A percentile compares a stretch with the other conserved stretches of the same genome.
Evolutionary conservation across 2,113 vertebrate species (phyloP).

Genomic region (Tylochromis polylepis): DNA sequence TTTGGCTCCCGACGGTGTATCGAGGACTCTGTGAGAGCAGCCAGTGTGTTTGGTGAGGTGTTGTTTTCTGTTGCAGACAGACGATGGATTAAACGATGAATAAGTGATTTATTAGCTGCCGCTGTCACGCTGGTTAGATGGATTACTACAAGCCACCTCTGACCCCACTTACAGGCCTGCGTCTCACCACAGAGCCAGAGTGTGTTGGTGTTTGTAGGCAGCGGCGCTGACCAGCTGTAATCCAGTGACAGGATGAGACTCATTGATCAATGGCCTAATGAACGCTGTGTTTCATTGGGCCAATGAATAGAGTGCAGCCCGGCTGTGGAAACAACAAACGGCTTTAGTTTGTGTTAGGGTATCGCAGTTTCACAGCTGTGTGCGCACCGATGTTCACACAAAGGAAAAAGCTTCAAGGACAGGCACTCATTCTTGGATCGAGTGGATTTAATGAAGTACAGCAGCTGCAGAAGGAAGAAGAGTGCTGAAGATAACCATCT

Average conservation of each 20-base stretch:
- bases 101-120: slow-evolving; percentile 84
- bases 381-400: background rate
- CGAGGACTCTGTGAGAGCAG: background rate
- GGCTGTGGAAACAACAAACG: slow-evolving; percentile 5
- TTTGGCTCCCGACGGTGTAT: background rate
- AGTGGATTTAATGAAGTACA: background rate
- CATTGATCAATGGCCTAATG: slow-evolving; percentile 81
- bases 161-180: slow-evolving; percentile 77
- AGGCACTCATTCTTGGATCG: background rate
- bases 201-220: slow-evolving; percentile 46
- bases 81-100: slow-evolving; percentile 81
- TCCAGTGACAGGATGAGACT: slow-evolving; percentile 77
- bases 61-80: slow-evolving; percentile 72
- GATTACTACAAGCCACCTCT: slow-evolving; percentile 80
- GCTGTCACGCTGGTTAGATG: slow-evolving; percentile 80
- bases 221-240: slow-evolving; percentile 74
- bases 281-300: slow-evolving; percentile 75
- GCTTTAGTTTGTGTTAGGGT: background rate
- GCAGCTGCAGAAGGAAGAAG: background rate
- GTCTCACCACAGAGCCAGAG: slow-evolving; percentile 50
- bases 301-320: slow-evolving; percentile 63
- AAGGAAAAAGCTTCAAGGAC: background rate
- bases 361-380: background rate
- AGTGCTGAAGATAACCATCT: background rate
- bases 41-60: slow-evolving; percentile 33